These are phyloP conservation scores for Ecdyonurus torrentis DNA, from an alignment of 2,888 invertebrate genomes.

Conservation along the genomic window DNA sequence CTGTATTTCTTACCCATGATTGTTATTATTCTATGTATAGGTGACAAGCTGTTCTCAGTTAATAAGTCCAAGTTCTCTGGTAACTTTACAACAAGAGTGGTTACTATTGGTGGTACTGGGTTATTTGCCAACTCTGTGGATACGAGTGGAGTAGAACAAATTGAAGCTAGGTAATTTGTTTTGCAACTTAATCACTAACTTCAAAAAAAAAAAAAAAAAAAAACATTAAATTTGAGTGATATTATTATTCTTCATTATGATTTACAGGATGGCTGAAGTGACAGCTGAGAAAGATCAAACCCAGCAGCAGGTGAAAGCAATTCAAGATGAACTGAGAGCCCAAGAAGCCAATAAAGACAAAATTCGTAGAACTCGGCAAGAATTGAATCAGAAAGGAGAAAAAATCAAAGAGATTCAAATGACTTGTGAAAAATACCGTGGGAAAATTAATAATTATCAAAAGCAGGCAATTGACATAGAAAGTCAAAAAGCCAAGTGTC, in stretches of 20 bases:
- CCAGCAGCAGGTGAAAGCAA: neutral
- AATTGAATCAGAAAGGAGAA: neutral
- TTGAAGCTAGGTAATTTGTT: neutral
- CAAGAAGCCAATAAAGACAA: neutral
- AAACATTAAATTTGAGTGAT: no score
- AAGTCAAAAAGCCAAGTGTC: neutral
- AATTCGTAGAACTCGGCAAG: neutral
- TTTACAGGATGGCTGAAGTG: neutral
- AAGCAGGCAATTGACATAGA: neutral
- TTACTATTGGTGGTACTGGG: constrained; percentile 32
- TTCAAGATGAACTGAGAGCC: neutral
- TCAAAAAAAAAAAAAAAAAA: no score
- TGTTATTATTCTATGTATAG: constrained; percentile 24
- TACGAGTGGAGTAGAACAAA: neutral
- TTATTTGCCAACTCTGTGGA: constrained; percentile 7
- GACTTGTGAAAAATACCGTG: neutral
- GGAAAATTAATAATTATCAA: neutral
- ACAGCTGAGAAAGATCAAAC: neutral
- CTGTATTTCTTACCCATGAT: constrained; percentile 8
- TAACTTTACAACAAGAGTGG: constrained; percentile 39
- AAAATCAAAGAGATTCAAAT: neutral
- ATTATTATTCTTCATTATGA: no score
- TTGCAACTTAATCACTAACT: no score
- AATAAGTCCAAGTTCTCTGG: constrained; percentile 46
- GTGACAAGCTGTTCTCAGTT: constrained; percentile 37